Percentiles rank a stretch among this genome's conserved stretches.
Evolutionary conservation across 2,797 vertebrate species (phyloP).

Genomic region (Gymnopithys bicolor): DNA sequence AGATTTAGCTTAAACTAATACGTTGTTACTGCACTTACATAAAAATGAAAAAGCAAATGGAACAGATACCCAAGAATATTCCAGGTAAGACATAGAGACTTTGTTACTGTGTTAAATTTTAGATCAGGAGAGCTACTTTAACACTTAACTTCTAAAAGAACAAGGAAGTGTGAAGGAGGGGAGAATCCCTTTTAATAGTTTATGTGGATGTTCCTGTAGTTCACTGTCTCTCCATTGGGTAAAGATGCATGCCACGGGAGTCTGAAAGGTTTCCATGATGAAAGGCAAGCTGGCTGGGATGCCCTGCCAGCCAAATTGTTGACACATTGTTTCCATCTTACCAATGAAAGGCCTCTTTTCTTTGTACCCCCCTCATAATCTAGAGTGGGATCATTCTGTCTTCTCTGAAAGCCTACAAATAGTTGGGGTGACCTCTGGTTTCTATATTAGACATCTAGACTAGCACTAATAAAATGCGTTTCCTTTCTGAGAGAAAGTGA

Average conservation of each 20-base stretch:
- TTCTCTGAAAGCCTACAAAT: conserved; percentile 58
- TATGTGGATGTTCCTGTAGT: neutral
- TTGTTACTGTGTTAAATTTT: neutral
- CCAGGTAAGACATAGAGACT: neutral
- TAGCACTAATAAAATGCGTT: conserved; percentile 29
- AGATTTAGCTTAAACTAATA: neutral
- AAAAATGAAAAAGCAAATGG: neutral
- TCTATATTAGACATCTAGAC: conserved; percentile 51
- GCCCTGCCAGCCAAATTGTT: conserved; percentile 38
- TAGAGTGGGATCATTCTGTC: conserved; percentile 8
- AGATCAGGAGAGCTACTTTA: neutral
- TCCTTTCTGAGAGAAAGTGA: conserved; percentile 34
- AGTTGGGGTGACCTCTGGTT: conserved; percentile 20
- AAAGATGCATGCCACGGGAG: conserved; percentile 4
- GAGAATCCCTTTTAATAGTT: neutral
- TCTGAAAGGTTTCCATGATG: conserved; percentile 50
- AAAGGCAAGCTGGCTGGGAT: conserved; percentile 26
- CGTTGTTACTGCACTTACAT: neutral
- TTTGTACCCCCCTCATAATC: neutral
- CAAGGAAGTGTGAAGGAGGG: neutral
- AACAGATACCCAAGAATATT: neutral
- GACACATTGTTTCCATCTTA: conserved; percentile 64
- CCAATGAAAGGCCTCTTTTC: conserved; percentile 11
- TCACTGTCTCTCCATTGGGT: neutral
- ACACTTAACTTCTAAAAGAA: neutral